A percentile compares a stretch with the other conserved stretches of the same genome.
Conservation (phyloP, 2,113 vertebrate genomes). For the Lophotis ruficrista region DNA sequence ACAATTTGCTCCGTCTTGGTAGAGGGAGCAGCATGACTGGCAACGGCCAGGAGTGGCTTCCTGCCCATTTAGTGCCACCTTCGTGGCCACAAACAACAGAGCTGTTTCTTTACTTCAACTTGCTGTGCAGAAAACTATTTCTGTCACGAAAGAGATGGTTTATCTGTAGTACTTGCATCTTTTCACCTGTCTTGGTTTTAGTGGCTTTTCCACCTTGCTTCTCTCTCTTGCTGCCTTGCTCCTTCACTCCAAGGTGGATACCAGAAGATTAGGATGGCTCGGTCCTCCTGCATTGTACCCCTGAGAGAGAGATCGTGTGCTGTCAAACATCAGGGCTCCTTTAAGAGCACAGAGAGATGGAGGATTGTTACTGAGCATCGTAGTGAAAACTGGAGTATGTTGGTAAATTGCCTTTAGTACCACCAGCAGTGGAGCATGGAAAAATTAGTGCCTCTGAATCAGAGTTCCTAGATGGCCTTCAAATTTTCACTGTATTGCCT, state of each 20-base stretch:
- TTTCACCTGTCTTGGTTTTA: background rate
- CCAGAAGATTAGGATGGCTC: background rate
- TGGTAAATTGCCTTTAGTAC: background rate
- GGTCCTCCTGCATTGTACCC: background rate
- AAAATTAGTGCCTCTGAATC: conserved; percentile 8
- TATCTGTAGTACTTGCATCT: background rate
- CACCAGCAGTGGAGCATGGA: background rate
- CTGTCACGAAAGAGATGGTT: background rate
- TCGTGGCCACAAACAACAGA: background rate
- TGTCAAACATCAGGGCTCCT: background rate
- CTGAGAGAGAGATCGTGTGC: background rate
- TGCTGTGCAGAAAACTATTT: background rate
- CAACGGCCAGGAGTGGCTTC: background rate
- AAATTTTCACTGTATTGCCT: background rate
- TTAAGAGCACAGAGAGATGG: background rate
- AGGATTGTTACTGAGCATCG: background rate
- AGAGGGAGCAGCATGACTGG: background rate
- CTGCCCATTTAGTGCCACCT: background rate
- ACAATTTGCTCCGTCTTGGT: background rate
- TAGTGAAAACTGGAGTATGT: background rate
- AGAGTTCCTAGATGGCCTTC: background rate
- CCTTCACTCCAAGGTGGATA: background rate
- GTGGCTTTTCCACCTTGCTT: background rate
- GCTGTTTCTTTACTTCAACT: background rate
- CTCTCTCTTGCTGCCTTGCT: background rate